Conservation (phyloP, 2,113 vertebrate species). For the Fregata magnificens region DNA sequence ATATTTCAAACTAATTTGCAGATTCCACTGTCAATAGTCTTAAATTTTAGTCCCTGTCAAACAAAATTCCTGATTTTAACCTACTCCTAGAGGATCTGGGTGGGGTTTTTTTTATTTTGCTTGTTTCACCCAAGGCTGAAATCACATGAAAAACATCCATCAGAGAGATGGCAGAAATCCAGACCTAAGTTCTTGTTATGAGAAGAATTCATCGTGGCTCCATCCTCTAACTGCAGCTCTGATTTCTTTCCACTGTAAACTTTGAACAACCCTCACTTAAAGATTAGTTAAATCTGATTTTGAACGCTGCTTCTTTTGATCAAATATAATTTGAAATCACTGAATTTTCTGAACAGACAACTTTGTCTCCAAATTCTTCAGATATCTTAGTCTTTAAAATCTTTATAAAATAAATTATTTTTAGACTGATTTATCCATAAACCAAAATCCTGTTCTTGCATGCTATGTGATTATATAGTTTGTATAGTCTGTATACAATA, state of each 20-base stretch:
- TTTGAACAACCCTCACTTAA: not conserved
- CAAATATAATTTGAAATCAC: not conserved
- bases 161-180: not conserved
- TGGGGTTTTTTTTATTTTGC: accelerated
- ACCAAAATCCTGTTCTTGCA: not conserved
- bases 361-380: not conserved
- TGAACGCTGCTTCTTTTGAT: not conserved
- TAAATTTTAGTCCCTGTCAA: not conserved
- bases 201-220: not conserved
- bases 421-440: not conserved
- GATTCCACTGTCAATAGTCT: not conserved
- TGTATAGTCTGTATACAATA: not conserved
- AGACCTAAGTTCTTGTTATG: not conserved
- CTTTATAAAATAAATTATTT: not conserved
- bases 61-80: not conserved
- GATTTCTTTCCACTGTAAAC: not conserved
- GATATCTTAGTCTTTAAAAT: not conserved
- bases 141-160: not conserved
- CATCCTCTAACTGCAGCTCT: not conserved
- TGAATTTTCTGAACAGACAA: not conserved
- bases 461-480: not conserved
- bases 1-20: not conserved
- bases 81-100: not conserved
- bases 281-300: not conserved
- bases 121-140: not conserved